phyloP scores from a whole-genome alignment of 92 coral and sea anemone species.

The Metridium senile region DNA sequence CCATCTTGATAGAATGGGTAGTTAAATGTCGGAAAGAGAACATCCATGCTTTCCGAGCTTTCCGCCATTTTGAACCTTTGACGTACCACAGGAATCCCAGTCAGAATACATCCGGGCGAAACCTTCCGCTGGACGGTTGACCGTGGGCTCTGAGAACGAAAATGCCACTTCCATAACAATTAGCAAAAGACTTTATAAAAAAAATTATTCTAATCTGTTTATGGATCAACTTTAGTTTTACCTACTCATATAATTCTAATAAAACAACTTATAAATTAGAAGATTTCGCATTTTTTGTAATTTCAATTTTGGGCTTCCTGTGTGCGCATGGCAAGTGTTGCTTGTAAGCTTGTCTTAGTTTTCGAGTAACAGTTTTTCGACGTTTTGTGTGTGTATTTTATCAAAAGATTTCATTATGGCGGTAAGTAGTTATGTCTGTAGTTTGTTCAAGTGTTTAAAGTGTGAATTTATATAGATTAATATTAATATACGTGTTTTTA shows the following conservation, averaged over 20 bases:
- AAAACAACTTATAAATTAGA: too few relatives aligned
- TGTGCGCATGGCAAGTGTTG: not conserved
- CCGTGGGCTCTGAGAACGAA: too few relatives aligned
- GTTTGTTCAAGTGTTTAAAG: not conserved
- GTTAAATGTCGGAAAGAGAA: slow-evolving; percentile 65
- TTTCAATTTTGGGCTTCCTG: too few relatives aligned
- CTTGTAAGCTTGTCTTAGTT: not conserved
- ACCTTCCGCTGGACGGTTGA: too few relatives aligned
- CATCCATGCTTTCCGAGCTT: not conserved
- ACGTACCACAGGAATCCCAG: not conserved
- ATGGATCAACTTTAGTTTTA: too few relatives aligned
- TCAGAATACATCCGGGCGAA: too few relatives aligned
- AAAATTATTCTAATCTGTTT: too few relatives aligned
- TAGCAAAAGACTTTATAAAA: too few relatives aligned
- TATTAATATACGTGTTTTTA: not conserved
- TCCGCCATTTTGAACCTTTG: slow-evolving; percentile 27
- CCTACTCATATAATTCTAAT: too few relatives aligned
- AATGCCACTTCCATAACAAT: too few relatives aligned
- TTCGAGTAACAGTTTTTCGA: not conserved
- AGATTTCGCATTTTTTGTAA: too few relatives aligned
- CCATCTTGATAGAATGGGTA: slow-evolving; percentile 73
- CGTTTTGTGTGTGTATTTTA: not conserved
- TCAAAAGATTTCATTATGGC: slow-evolving; percentile 38
- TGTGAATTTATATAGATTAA: not conserved
- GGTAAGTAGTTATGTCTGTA: slow-evolving; percentile 33